Base-by-base conservation (phyloP, 1,140 invertebrate genomes). In the Andricus grossulariae region DNA sequence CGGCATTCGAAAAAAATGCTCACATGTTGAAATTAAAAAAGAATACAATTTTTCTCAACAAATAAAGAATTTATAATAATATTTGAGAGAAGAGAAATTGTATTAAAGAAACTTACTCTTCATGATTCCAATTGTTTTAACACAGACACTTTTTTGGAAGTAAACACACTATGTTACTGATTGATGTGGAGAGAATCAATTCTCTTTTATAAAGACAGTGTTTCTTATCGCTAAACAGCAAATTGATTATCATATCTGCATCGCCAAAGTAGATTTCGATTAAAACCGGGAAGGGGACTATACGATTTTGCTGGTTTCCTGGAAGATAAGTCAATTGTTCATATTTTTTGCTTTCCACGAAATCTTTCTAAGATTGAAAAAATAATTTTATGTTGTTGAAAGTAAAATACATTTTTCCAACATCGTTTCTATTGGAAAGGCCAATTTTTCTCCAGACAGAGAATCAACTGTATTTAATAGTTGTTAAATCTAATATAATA, bases 151-250 rank as follows among this genome's bases (percentile, higher is more conserved):
- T 55, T 21, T 19, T 55, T 21, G 2, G 18, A 19, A 55, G 21
- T 15, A 11, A 77, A 50, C 18, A 15, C 45, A 60, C 19, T 75
- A 10, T 7, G 66, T 74, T 50, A 73, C 49, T 32, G 71, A 55
- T 72, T 73, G 66, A 3, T 12, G 18, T 19, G 15, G 11, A n/a
- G 3, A 57, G 13, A 51, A 77, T 50, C 49, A 60, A 75, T 72
- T 70, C 50, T 12, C 70, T 72, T 49, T 77, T 81, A 78, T 81
- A 81, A 81, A 78, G 51, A 25, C 50, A 60, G 50, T 50, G 50
- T 16, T 21, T 76, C 76, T 81, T 81, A 81, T 81, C 79, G 71
- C 25, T 72, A 39, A 81, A 78, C 13, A 78, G 71, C 39, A 49
- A 15, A 51, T 78, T 71, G 71, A 77, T 80, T 80, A 80, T 74